phyloP scores from a whole-genome alignment of 2,113 vertebrate species.

The Rhabdomys dilectus region DNA sequence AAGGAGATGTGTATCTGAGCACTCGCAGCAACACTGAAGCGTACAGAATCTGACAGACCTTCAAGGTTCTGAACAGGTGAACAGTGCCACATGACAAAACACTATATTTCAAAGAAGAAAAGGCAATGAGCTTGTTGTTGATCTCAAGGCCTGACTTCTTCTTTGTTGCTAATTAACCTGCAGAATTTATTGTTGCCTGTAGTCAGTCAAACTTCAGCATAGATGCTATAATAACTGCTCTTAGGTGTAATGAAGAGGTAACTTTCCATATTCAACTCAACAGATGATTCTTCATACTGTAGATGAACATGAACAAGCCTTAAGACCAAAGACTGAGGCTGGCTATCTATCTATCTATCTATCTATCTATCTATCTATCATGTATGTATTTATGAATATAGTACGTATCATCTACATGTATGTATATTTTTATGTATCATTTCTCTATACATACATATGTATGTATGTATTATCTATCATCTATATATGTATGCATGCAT shows the following conservation, averaged over 20 bases:
- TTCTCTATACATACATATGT: neutral
- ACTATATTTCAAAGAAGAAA: neutral
- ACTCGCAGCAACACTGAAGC: rapidly evolving
- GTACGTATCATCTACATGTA: neutral
- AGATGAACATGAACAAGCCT: rapidly evolving
- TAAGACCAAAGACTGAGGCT: neutral
- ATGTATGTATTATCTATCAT: neutral
- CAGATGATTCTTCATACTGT: too few relatives aligned
- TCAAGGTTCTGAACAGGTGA: neutral
- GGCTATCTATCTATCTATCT: neutral
- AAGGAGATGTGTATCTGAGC: rapidly evolving
- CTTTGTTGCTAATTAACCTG: neutral
- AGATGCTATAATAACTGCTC: neutral
- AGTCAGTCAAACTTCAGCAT: neutral
- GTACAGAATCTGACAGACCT: too few relatives aligned
- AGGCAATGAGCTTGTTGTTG: neutral
- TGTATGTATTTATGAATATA: neutral
- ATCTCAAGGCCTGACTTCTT: neutral
- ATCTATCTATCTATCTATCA: neutral
- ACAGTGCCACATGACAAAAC: rapidly evolving
- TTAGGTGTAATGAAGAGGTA: neutral
- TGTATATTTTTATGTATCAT: neutral
- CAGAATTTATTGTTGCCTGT: neutral
- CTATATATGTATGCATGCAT: neutral
- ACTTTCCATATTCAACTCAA: neutral